Evolutionary conservation across 2,113 vertebrate species (phyloP), one percentile per base, ranked within the genome.

Genomic region (Grallaria varia): DNA sequence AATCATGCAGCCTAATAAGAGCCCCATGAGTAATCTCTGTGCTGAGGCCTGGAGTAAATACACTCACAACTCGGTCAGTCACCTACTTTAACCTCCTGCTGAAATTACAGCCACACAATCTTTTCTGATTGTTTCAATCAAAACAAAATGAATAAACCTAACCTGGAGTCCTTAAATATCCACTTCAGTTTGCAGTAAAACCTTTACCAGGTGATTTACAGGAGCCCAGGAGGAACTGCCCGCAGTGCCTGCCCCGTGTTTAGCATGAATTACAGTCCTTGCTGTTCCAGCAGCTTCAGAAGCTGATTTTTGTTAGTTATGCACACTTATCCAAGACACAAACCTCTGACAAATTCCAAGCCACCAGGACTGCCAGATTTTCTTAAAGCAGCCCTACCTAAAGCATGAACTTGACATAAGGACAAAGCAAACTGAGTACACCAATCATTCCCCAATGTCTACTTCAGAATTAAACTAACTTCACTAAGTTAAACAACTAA

Each of bases 61-160:
- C 31, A 86, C 95, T 96, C 97, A 74, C 95, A 96, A 96, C 83
- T 97, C 93, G 44, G 85, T 93, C 84, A 97, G 97, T 98, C 97
- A 97, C 95, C 97, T 97, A 97, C 93, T 91, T 97, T 96, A 98
- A 98, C 97, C 72, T 98, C 96, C 97, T 97, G 97, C 94, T 94
- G 75, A 95, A 97, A 98, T 97, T 94, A 97, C 89, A 88, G 95
- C 74, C 91, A 69, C 66, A 60, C 92, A 94, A 97, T 98, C 97
- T 97, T 96, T 96, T 96, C 95, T 96, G 97, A 97, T 98, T 97
- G 96, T 96, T 98, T 98, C 97, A 97, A 98, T 98, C 96, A 98
- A 95, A 97, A 95, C 97, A 96, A 95, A 97, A 96, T 37, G 8
- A 92, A 93, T 87, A 95, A 91, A 97, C 50, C 68, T 86, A 95